These are phyloP conservation scores for Trissoscelio sp. DNA, from an alignment of 2,888 invertebrate genomes.

Conservation along the genomic window DNA sequence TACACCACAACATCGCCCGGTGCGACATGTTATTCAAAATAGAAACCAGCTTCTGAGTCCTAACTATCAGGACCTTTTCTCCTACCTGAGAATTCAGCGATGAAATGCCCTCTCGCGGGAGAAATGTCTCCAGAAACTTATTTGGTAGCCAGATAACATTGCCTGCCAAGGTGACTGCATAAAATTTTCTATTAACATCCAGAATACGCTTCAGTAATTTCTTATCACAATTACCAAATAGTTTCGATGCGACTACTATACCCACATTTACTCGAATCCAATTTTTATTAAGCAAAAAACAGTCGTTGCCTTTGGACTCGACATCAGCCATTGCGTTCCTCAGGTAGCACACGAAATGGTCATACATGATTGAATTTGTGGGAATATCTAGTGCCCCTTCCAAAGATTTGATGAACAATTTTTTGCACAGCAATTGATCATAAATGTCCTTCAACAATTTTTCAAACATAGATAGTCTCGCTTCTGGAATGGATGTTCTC, in stretches of 20 bases:
- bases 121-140: constrained; percentile 89
- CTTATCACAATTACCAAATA: constrained; percentile 91
- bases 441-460: constrained; percentile 89
- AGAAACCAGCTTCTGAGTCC: constrained; percentile 74
- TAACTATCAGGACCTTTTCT: constrained; percentile 76
- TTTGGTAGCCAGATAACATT: constrained; percentile 94
- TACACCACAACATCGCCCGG: constrained; percentile 83
- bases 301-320: constrained; percentile 86
- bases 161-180: constrained; percentile 91
- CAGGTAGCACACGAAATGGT: constrained; percentile 88
- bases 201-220: constrained; percentile 89
- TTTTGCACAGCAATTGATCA: constrained; percentile 86
- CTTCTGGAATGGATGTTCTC: constrained; percentile 86
- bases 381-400: constrained; percentile 84
- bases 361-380: constrained; percentile 84
- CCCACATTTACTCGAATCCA: constrained; percentile 88
- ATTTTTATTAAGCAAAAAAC: constrained; percentile 84
- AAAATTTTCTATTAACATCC: constrained; percentile 91
- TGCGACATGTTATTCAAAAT: constrained; percentile 84
- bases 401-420: constrained; percentile 83
- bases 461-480: constrained; percentile 88
- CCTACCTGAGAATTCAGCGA: constrained; percentile 75
- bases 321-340: constrained; percentile 86
- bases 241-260: constrained; percentile 87
- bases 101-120: constrained; percentile 83